phyloP scores from a whole-genome alignment of 2,113 vertebrate genomes.

The Gymnocephalus cernua region DNA sequence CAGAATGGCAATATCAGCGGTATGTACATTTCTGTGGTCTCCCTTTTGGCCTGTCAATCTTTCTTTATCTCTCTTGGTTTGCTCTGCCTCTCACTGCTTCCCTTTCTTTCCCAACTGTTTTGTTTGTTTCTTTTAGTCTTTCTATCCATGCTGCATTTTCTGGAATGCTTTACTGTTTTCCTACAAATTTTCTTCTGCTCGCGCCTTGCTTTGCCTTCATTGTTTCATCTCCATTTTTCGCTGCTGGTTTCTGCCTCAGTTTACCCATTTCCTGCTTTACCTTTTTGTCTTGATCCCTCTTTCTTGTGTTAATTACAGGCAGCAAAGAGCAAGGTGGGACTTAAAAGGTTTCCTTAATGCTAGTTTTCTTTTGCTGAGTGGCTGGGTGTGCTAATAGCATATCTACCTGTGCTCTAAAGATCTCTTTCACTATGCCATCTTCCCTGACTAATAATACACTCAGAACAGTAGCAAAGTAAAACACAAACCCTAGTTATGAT shows the following conservation, averaged over 20 bases:
- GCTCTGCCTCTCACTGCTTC: conserved; percentile 26
- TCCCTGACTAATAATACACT: conserved; percentile 3
- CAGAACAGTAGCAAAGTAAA: conserved; percentile 1
- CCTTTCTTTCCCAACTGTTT: conserved; percentile 13
- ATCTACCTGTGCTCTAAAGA: conserved; percentile 3
- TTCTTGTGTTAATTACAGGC: conserved; percentile 60
- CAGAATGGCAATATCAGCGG: conserved; percentile 68
- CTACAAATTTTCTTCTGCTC: conserved; percentile 45
- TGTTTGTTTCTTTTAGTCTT: conserved; percentile 41
- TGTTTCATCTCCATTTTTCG: conserved; percentile 57
- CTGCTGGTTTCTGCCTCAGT: conserved; percentile 24
- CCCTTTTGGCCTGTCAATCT: conserved; percentile 67
- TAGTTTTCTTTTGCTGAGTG: conserved; percentile 28
- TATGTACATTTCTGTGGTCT: conserved; percentile 58
- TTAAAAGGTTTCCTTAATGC: conserved; percentile 43
- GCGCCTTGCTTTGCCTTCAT: conserved; percentile 29
- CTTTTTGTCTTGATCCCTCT: conserved; percentile 26
- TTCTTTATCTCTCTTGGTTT: conserved; percentile 46
- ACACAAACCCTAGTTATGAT: conserved; percentile 10
- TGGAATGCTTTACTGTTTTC: conserved; percentile 37
- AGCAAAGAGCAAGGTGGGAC: conserved; percentile 25
- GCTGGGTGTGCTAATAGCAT: conserved; percentile 14
- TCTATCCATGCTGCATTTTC: conserved; percentile 23
- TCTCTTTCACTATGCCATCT: conserved; percentile 4
- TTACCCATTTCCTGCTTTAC: conserved; percentile 34